Conservation (phyloP, 2,888 invertebrate genomes). For the Pyrocoelia pectoralis region DNA sequence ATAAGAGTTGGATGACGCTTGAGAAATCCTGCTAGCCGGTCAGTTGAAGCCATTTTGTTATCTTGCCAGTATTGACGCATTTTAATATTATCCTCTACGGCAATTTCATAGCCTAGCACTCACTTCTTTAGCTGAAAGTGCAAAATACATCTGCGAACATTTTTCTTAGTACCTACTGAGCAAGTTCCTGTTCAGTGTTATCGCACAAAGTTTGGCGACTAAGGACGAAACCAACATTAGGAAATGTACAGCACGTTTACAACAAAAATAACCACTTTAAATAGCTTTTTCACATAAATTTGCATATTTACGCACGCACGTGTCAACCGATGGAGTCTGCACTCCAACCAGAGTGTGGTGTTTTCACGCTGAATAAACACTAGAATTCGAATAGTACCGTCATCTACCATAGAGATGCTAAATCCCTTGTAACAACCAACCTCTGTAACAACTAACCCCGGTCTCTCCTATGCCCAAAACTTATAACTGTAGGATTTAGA, state of each 20-base stretch:
- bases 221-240: not conserved
- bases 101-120: slow-evolving; percentile 41
- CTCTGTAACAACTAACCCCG: slow-evolving; percentile 4
- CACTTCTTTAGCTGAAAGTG: slow-evolving; percentile 35
- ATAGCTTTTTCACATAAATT: too few species aligned
- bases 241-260: not conserved
- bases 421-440: not conserved
- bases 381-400: too few species aligned
- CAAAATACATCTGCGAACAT: slow-evolving; percentile 25
- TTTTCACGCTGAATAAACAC: not conserved
- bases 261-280: too few species aligned
- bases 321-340: not conserved
- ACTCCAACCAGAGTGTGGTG: not conserved
- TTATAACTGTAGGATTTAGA: too few species aligned
- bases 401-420: too few species aligned
- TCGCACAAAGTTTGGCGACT: not conserved
- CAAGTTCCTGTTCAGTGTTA: not conserved
- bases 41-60: slow-evolving; percentile 40
- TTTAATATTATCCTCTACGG: slow-evolving; percentile 27
- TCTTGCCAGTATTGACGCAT: slow-evolving; percentile 39
- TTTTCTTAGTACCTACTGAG: not conserved
- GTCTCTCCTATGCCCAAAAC: slow-evolving; percentile 1
- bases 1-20: slow-evolving; percentile 40
- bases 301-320: not conserved
- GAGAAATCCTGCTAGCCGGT: slow-evolving; percentile 45